phyloP scores from a whole-genome alignment of 2,888 invertebrate species.

The Agonum fuliginosum region DNA sequence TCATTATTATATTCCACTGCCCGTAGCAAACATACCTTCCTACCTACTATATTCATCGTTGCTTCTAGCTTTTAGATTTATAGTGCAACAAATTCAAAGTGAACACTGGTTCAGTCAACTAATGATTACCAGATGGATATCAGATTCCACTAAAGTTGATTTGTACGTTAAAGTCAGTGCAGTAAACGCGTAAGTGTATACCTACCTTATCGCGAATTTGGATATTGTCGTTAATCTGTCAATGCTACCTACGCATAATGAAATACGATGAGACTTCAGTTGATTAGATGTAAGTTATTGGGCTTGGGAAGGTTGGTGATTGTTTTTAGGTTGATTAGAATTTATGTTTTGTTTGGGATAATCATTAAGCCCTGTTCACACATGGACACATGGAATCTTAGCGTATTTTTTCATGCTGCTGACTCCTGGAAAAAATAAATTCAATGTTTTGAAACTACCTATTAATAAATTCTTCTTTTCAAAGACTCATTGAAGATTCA shows the following conservation, averaged over 20 bases:
- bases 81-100: constrained; percentile 22
- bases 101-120: constrained; percentile 15
- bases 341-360: too few species aligned
- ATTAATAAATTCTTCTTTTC: too few species aligned
- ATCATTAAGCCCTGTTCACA: too few species aligned
- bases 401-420: too few species aligned
- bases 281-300: not conserved
- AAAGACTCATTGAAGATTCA: too few species aligned
- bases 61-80: constrained; percentile 12
- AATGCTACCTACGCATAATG: not conserved
- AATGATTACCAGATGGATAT: constrained; percentile 9
- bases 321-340: not conserved
- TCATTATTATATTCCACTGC: not conserved
- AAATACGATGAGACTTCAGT: too few species aligned
- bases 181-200: not conserved
- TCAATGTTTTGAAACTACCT: too few species aligned
- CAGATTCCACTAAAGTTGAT: constrained; percentile 14
- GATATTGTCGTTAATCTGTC: not conserved
- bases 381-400: too few species aligned
- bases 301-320: not conserved
- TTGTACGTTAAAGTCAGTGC: not conserved
- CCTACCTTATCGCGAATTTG: not conserved
- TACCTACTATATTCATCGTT: not conserved
- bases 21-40: not conserved
- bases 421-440: too few species aligned